phyloP scores from a whole-genome alignment of 1,140 invertebrate species.

The Colletes latitarsis region DNA sequence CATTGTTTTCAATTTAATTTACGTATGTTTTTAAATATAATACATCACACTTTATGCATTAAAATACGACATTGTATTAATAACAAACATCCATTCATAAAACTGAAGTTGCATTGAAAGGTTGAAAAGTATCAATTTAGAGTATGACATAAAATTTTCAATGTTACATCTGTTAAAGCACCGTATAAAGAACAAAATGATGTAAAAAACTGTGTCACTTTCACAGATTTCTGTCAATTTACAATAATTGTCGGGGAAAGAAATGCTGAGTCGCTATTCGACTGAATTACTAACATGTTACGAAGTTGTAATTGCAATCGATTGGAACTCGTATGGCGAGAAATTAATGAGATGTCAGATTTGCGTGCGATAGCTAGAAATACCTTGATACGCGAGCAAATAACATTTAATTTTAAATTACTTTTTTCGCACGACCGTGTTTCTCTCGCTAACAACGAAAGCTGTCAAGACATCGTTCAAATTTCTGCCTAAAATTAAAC shows the following conservation, averaged over 20 bases:
- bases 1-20: no score
- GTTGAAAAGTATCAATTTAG: no score
- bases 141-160: no score
- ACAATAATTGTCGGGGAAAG: not conserved
- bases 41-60: no score
- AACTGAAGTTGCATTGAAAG: no score
- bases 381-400: not conserved
- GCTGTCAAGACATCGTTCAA: not conserved
- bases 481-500: not conserved
- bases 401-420: not conserved
- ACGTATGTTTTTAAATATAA: no score
- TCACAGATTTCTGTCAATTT: not conserved
- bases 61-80: no score
- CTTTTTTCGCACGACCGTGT: not conserved
- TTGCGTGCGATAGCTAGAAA: not conserved
- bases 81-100: no score
- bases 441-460: not conserved
- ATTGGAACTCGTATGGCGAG: not conserved
- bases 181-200: no score
- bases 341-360: conserved; percentile 26
- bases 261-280: not conserved
- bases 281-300: not conserved
- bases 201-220: not conserved
- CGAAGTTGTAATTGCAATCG: not conserved
- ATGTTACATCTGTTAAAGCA: no score